A percentile compares a stretch with the other conserved stretches of the same genome.
Conservation (phyloP, 35 echinoderm and acorn worm genomes). For the Apostichopus parvimensis region DNA sequence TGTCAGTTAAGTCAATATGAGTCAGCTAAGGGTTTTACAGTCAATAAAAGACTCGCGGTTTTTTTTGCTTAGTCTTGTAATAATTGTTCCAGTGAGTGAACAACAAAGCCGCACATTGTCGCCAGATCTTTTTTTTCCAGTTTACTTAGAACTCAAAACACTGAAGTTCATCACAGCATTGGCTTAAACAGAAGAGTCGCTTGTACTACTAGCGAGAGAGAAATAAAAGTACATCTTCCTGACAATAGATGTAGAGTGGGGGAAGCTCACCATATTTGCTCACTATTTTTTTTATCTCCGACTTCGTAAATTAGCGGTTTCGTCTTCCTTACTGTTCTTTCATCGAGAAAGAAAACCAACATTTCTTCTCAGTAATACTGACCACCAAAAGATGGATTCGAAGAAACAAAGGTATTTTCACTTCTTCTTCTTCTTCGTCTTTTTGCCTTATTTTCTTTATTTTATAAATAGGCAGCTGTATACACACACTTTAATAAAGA, state of each 20-base stretch:
- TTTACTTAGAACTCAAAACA: constrained; percentile 22
- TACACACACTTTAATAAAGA: too few species aligned
- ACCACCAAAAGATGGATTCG: neutral
- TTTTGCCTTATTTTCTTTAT: too few species aligned
- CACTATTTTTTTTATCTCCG: neutral
- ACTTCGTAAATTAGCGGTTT: neutral
- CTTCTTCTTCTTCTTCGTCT: neutral
- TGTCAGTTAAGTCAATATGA: constrained; percentile 21
- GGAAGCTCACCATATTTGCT: neutral
- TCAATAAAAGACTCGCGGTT: constrained; percentile 25
- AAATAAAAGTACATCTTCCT: neutral
- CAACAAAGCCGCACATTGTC: neutral
- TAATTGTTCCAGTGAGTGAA: neutral
- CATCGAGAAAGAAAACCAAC: neutral
- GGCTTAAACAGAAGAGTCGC: constrained; percentile 6
- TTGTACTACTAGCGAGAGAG: neutral
- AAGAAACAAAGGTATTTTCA: constrained; percentile 15
- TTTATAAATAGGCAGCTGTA: too few species aligned
- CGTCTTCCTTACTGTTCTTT: neutral
- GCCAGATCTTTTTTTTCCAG: neutral
- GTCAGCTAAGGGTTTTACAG: neutral
- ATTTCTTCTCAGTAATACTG: neutral
- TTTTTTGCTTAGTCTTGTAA: neutral
- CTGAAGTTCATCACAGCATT: neutral
- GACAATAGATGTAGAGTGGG: neutral